Evolutionary conservation across 2,888 invertebrate species (phyloP).

Genomic region (Eupsilia transversa): DNA sequence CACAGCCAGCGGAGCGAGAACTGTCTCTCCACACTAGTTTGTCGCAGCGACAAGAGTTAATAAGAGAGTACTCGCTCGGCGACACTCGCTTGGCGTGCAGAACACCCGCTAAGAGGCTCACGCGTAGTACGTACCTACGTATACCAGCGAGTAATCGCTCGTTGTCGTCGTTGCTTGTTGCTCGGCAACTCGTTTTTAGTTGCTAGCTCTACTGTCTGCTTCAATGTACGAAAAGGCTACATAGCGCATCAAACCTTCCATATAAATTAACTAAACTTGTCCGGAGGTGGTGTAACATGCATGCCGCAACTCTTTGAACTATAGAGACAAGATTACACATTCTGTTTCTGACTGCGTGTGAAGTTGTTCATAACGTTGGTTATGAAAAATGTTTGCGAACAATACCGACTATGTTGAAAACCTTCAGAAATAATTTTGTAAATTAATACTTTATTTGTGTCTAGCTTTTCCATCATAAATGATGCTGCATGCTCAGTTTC

Average conservation of each 20-base stretch:
- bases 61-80: not conserved
- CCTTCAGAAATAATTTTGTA: slow-evolving; percentile 20
- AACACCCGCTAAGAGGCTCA: too few relatives aligned
- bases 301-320: slow-evolving; percentile 8
- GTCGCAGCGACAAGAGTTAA: not conserved
- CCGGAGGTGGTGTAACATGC: not conserved
- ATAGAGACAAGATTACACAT: not conserved
- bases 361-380: not conserved
- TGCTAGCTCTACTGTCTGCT: not conserved
- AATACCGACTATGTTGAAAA: not conserved
- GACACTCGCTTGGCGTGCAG: not conserved
- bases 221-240: not conserved
- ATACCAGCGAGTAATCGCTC: too few relatives aligned
- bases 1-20: not conserved
- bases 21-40: not conserved
- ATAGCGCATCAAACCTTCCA: not conserved
- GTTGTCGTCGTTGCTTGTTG: too few relatives aligned
- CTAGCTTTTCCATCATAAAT: not conserved
- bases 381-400: too few relatives aligned
- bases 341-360: not conserved
- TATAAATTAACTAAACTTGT: not conserved
- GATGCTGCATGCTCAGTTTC: slow-evolving; percentile 1
- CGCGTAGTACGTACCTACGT: not conserved
- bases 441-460: slow-evolving; percentile 5
- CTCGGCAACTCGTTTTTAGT: not conserved